phyloP scores from a whole-genome alignment of 2,113 vertebrate genomes.

The Benitochromis conjunctus region DNA sequence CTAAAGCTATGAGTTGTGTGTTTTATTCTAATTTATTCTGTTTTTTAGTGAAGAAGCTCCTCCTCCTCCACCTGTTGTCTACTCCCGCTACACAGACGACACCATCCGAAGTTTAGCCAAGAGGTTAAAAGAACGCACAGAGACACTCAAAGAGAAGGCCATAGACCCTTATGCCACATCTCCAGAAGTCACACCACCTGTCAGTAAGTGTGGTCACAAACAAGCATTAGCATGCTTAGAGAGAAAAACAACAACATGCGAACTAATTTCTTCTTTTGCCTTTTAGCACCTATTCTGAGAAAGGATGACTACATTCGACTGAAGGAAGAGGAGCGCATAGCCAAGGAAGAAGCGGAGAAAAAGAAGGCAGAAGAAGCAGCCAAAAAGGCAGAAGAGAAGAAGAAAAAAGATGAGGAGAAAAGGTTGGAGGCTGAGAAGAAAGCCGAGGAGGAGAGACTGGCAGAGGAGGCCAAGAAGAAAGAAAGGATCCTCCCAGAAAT shows the following conservation, averaged over 20 bases:
- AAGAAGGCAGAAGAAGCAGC: constrained; percentile 61
- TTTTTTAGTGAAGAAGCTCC: constrained; percentile 41
- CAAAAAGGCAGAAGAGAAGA: constrained; percentile 68
- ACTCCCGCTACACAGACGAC: constrained; percentile 70
- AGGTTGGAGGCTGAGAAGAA: constrained; percentile 52
- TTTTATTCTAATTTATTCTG: background rate
- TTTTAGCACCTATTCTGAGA: constrained; percentile 61
- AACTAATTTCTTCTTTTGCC: background rate
- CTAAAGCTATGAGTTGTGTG: background rate
- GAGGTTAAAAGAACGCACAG: constrained; percentile 69
- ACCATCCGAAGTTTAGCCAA: constrained; percentile 65
- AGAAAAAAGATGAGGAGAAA: constrained; percentile 68
- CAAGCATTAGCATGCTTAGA: background rate
- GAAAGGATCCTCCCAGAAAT: constrained; percentile 21
- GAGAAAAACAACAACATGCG: background rate
- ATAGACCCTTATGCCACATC: constrained; percentile 78
- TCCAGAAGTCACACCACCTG: constrained; percentile 79
- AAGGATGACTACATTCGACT: constrained; percentile 59
- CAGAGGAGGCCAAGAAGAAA: constrained; percentile 60
- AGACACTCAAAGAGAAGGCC: constrained; percentile 72
- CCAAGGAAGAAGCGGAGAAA: constrained; percentile 61
- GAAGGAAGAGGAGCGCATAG: constrained; percentile 61
- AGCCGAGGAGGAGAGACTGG: constrained; percentile 59
- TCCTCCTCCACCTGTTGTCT: constrained; percentile 39
- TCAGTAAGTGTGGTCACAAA: constrained; percentile 72